Base-by-base conservation (phyloP, 2,113 vertebrate genomes). In the Speoplatyrhinus poulsoni region DNA sequence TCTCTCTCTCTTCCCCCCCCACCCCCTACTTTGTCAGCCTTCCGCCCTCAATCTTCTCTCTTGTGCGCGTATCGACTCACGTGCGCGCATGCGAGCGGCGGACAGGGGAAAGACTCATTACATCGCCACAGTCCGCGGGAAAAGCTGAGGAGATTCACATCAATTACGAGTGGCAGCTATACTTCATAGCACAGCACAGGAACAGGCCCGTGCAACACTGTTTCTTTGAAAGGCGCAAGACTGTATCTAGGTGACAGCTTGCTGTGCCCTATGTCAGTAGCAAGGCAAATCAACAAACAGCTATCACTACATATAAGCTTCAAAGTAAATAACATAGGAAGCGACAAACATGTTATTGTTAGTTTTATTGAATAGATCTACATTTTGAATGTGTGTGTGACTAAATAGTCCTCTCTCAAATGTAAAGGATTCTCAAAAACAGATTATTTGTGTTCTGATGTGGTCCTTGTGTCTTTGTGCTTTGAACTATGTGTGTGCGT, bases 401-500 rank as follows among this genome's bases (percentile, higher is more conserved):
- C 36, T 41, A 41, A 41, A 41, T 41, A 41, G 36, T 8, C 46
- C 17, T 19, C 52, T 6, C 13, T 53, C 52, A 15, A 53, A n/a
- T 2, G n/a, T 13, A n/a, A 53, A 53, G 13, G n/a, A 47, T 47
- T 62, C 46, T 47, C 12, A 49, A n/a, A 62, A 13, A 62, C 15
- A 16, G 36, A n/a, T 0, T 10, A 70, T 73, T 47, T 15, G 63
- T 71, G 79, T 80, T 79, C 74, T 0, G 17, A 33, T 61, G 48
- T 9, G 5, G 16, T 59, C 46, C 67, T 69, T 12, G 1, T 73
- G 71, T 76, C 74, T 76, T 72, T 70, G 65, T 69, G 60, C 76
- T 78, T 71, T 80, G 67, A 81, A 75, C 68, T 75, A 70, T 69
- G 60, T 41, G 60, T 79, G 50, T 65, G 57, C 33, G 63, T 19